Percentiles rank a stretch among this genome's conserved stretches.
Evolutionary conservation across 1,140 invertebrate genomes (phyloP).

Genomic region (Aricia agestis): DNA sequence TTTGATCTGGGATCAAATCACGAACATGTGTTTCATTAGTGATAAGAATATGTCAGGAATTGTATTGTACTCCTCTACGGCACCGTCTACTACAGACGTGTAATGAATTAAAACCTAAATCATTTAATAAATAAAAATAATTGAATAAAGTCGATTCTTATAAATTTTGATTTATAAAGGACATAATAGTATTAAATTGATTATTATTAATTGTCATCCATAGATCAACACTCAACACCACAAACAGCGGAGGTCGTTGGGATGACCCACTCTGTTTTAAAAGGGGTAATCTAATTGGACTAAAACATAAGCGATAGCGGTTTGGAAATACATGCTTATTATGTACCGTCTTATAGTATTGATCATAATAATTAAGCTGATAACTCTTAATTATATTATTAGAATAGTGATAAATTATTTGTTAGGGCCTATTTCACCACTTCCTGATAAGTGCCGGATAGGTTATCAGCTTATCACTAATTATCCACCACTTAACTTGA

Average conservation of each 20-base stretch:
- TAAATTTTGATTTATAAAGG: slow-evolving; percentile 48
- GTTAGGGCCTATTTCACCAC: no score
- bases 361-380: no score
- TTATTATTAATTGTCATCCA: slow-evolving; percentile 55
- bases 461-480: no score
- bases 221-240: slow-evolving; percentile 31
- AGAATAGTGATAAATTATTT: no score
- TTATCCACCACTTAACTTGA: no score
- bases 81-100: neutral
- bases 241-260: slow-evolving; percentile 17
- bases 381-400: no score
- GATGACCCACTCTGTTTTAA: slow-evolving; percentile 24
- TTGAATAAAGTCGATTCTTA: slow-evolving; percentile 16
- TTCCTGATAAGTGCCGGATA: no score
- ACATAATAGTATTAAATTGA: slow-evolving; percentile 45
- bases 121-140: slow-evolving; percentile 16
- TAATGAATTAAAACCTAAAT: slow-evolving; percentile 9
- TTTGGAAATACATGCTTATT: neutral
- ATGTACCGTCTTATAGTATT: no score
- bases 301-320: slow-evolving; percentile 18
- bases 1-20: no score
- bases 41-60: no score
- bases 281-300: slow-evolving; percentile 26
- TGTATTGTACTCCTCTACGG: neutral
- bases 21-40: no score